Evolutionary conservation across 2,113 vertebrate species (phyloP), one percentile per base, ranked within the genome.

Genomic region (Ammodytes marinus): DNA sequence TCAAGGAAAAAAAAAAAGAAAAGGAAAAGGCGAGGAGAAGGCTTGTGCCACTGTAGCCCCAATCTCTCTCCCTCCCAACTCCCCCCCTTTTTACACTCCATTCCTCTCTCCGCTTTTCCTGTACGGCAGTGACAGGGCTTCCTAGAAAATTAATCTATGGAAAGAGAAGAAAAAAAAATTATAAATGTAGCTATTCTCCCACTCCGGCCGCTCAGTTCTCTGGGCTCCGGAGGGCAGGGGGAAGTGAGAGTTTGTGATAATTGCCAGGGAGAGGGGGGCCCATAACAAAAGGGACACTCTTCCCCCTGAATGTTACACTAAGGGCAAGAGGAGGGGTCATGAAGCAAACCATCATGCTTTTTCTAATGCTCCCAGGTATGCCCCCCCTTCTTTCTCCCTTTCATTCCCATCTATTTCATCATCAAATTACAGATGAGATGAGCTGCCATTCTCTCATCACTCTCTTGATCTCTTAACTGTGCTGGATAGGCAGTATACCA

Each of bases 131-230:
- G 94, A 94, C 95, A 77, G 94, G 96, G 93, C 96, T 96, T 92
- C 70, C 88, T 89, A 93, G 95, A 97, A 97, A 98, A 97, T 97
- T 97, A 95, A 97, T 95, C 96, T 96, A 95, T 92, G 95, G 95
- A 91, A 92, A 88, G 92, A 89, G 73, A 93, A 95, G 89, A 93
- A 93, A 88, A 94, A 91, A 94, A 91, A 95, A 95, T 96, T 95
- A 92, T 96, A 96, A 96, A 96, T 96, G 91, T 94, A 94, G 85
- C 85, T 90, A 91, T 95, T 84, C 88, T 95, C 92, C 92, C 93
- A 68, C 57, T 91, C 93, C 89, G 89, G 86, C 95, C 94, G 94
- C 92, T 93, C 93, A 93, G 94, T 91, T 93, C 89, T 93, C 88
- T 59, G 86, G 94, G 94, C 96, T 96, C 96, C 94, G 87, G 94